Evolutionary conservation across 92 coral and sea anemone genomes (phyloP).

Genomic region (Parazoanthus darwini): DNA sequence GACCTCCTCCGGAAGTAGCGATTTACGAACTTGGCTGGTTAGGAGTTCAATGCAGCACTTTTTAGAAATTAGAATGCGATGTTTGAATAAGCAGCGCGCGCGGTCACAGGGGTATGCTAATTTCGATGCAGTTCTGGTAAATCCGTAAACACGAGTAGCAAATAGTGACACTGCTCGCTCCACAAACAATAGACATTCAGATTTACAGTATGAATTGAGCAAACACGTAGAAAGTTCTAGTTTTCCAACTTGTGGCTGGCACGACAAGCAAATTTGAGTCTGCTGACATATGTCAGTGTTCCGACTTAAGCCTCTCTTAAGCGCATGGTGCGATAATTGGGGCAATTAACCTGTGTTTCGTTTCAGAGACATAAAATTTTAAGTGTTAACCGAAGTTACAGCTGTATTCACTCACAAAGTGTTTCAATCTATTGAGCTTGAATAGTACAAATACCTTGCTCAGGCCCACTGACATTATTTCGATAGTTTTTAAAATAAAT

Average conservation of each 20-base stretch:
- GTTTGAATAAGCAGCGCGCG: constrained; percentile 20
- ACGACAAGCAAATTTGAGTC: background rate
- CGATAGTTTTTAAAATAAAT: too few relatives aligned
- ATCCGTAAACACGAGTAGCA: constrained; percentile 49
- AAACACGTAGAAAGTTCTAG: constrained; percentile 36
- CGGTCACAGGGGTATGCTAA: constrained; percentile 53
- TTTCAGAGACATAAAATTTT: background rate
- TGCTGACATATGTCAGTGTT: background rate
- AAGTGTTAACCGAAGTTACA: too few relatives aligned
- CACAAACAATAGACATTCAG: constrained; percentile 44
- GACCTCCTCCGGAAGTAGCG: background rate
- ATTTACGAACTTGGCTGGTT: background rate
- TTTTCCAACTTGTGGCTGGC: constrained; percentile 2
- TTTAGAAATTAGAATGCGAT: constrained; percentile 6
- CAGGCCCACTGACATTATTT: too few relatives aligned
- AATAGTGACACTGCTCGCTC: constrained; percentile 47
- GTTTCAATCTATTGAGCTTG: too few relatives aligned
- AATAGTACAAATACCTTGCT: too few relatives aligned
- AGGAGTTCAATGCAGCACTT: background rate
- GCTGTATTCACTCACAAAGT: too few relatives aligned
- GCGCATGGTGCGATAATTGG: background rate
- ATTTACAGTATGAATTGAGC: constrained; percentile 32
- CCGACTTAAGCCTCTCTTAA: background rate
- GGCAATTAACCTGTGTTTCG: background rate
- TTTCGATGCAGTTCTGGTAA: constrained; percentile 42